Base-by-base conservation (phyloP, 2,888 invertebrate species). In the Pammene aurita region DNA sequence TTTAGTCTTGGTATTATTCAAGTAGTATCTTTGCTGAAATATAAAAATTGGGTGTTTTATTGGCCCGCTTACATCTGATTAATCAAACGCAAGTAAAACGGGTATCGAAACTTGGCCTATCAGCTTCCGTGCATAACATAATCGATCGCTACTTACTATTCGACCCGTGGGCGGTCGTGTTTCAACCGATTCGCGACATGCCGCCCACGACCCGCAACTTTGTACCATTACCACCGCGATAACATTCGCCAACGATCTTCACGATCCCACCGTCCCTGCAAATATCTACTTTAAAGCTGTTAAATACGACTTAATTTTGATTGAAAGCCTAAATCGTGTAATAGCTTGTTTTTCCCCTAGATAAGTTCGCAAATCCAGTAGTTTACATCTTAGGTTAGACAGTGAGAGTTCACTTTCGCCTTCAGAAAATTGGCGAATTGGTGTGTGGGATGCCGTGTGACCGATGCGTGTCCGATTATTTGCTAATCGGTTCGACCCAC, bases 341-440 rank as follows among this genome's bases (percentile, higher is more conserved):
- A 38, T n/a, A 52, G 50, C 26, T 52, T 52, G 50, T 62, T 62
- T 41, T 52, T 52, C 41, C 50, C 38, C 50, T 52, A 58, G 50
- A 58, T 58, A 46, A 69, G 58, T 34, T 65, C 72, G 73, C 63
- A 54, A 58, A 69, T 69, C 57, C 61, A 64, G 54, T 55, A 55
- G 18, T 44, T 76, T 73, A 76, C 78, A 75, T 80, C 82, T 84
- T 77, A 74, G 81, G 78, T 76, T 84, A 83, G 84, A 87, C 85
- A 88, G 84, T 78, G 85, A 84, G 76, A 84, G 78, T 82, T 74
- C 73, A 84, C 88, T 89, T 88, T 89, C 89, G 81, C 83, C 81
- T 71, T 62, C 50, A 52, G 50, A 75, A 77, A 73, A 77, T 75
- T 75, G 70, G 72, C 72, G 66, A 70, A 72, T 67, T 69, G 57